These are phyloP conservation scores for Eptatretus atami DNA, from an alignment of 2,797 vertebrate species.

Conservation along the genomic window DNA sequence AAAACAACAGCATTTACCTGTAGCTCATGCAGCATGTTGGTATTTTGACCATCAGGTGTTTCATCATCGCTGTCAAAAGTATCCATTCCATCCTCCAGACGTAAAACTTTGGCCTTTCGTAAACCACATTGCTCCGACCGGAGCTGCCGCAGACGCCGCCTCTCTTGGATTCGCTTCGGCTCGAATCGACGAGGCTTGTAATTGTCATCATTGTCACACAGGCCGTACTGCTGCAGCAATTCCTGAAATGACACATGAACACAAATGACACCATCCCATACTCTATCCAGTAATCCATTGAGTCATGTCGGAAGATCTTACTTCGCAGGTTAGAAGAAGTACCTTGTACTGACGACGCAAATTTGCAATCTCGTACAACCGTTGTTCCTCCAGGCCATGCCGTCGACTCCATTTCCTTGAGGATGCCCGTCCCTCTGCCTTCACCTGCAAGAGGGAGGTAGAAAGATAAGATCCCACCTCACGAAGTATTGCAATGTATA, in stretches of 20 bases:
- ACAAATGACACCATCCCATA: no score
- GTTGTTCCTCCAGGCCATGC: conserved; percentile 49
- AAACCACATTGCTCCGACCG: conserved; percentile 28
- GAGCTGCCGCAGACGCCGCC: conserved; percentile 27
- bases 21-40: conserved; percentile 10
- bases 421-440: conserved; percentile 21
- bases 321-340: background rate
- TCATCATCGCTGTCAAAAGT: conserved; percentile 21
- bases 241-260: conserved; percentile 16
- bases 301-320: no score
- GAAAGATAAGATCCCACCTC: background rate
- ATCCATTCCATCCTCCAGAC: conserved; percentile 18
- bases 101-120: conserved; percentile 30
- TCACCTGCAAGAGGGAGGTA: conserved; percentile 20
- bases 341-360: conserved; percentile 63
- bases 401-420: conserved; percentile 52
- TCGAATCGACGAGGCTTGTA: background rate
- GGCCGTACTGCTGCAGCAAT: conserved; percentile 26
- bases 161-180: conserved; percentile 23
- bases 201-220: conserved; percentile 16
- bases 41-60: conserved; percentile 7
- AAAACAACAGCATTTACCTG: no score
- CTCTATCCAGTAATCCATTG: no score
- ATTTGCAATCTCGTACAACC: conserved; percentile 60
- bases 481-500: background rate